Evolutionary conservation across 2,797 vertebrate species (phyloP), one percentile per base, ranked within the genome.

Genomic region (Sebastes dallii): DNA sequence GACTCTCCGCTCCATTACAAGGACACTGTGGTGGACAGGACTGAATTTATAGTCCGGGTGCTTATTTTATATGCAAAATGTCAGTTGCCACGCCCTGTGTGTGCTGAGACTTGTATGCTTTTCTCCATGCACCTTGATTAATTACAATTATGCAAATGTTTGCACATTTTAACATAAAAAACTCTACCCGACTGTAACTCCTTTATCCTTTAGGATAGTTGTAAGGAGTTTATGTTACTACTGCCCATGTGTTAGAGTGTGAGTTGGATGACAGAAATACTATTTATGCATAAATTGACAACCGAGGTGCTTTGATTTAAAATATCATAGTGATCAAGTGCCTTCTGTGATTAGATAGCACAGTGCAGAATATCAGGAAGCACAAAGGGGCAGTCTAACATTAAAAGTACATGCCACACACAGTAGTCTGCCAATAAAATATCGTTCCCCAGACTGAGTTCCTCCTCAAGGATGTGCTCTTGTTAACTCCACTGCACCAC

Each of bases 1-100:
- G 56, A 59, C 56, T 29, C 27, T 59, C 25, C 29, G 20, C 13
- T 52, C 9, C 30, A 32, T 50, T 30, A 70, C 20, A 72, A 32
- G 55, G 42, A 66, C 54, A 24, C n/a, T 27, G 25, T 20, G 11
- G 10, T 24, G 34, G 9, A 30, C 13, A 75, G 16, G 34, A 72
- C 16, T 39, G 39, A 3, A 72, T 84, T 78, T 84, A 59, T 65
- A 84, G 75, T 76, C 68, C 36, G 6, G 16, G 18, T n/a, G 32
- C 34, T 39, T 34, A 66, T 75, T 80, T 85, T 60, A 76, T 80
- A 73, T 85, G 72, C 83, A 68, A 54, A 88, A 75, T 67, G 56
- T 64, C 62, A 78, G 67, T 32, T 67, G 61, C 42, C 39, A 56
- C 10, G 2, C 61, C 76, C 30, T 72, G 55, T 77, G 56, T 72